phyloP scores from a whole-genome alignment of 1,140 invertebrate genomes.

The Zaprionus africanus region DNA sequence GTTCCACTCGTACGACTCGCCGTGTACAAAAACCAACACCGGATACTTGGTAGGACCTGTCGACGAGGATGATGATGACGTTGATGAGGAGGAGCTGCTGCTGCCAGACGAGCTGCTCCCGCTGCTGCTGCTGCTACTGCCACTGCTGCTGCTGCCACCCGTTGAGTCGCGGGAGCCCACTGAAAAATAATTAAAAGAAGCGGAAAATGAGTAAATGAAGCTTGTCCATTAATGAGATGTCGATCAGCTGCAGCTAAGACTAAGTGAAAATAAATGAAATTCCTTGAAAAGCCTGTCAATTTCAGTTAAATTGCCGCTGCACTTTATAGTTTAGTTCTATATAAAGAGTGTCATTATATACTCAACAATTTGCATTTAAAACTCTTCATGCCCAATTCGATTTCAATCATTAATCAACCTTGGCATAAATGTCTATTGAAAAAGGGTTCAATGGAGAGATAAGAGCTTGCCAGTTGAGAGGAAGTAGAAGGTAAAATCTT shows the following conservation, averaged over 20 bases:
- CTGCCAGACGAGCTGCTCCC: constrained; percentile 9
- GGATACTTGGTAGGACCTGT: constrained; percentile 87
- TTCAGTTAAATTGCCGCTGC: constrained; percentile 28
- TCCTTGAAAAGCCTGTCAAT: not conserved
- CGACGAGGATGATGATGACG: constrained; percentile 52
- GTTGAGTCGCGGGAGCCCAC: constrained; percentile 88
- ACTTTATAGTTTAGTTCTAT: constrained; percentile 21
- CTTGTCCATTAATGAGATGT: constrained; percentile 44
- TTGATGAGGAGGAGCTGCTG: constrained; percentile 31
- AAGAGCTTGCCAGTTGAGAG: not conserved
- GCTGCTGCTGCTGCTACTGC: constrained; percentile 21
- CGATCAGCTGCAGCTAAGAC: constrained; percentile 48
- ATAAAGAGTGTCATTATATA: not conserved
- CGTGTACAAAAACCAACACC: constrained; percentile 97
- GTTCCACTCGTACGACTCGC: constrained; percentile 98
- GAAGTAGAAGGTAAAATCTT: constrained; percentile 60
- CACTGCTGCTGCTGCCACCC: constrained; percentile 38
- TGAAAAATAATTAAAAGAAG: constrained; percentile 84
- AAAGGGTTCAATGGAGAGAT: constrained; percentile 20
- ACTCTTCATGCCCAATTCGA: constrained; percentile 2
- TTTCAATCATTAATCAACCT: constrained; percentile 41
- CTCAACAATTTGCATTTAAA: constrained; percentile 39
- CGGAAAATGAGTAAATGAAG: constrained; percentile 22
- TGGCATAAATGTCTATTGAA: constrained; percentile 27
- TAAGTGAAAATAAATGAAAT: constrained; percentile 34